These are phyloP conservation scores for Liopterus haemorrhoidalis DNA, from an alignment of 2,888 invertebrate species.

Conservation along the genomic window DNA sequence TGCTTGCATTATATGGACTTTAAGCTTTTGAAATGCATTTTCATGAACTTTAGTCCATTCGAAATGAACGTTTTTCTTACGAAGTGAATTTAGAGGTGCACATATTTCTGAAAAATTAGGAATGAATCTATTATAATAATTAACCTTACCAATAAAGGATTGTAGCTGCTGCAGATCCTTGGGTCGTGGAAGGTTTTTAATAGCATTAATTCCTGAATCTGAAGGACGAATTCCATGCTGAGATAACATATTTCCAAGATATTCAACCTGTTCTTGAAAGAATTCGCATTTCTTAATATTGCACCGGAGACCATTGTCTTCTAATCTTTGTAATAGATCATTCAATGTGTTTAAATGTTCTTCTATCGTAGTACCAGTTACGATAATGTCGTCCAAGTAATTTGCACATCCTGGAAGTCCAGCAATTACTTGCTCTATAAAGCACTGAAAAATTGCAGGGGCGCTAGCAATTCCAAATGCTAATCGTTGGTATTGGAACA, in stretches of 20 bases:
- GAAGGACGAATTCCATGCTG: not conserved
- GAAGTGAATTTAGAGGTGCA: not conserved
- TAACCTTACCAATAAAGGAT: not conserved
- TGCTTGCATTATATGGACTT: not conserved
- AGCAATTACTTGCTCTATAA: conserved; percentile 19
- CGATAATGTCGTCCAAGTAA: conserved; percentile 6
- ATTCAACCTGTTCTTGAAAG: not conserved
- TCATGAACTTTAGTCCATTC: not conserved
- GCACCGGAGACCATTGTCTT: conserved; percentile 22
- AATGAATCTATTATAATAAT: conserved; percentile 6
- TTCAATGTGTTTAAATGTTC: not conserved
- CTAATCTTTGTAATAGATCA: conserved; percentile 13
- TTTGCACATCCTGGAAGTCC: not conserved
- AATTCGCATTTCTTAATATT: conserved; percentile 13
- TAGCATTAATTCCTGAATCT: not conserved
- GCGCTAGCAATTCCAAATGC: conserved; percentile 1
- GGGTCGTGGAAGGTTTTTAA: not conserved
- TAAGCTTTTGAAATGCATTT: not conserved
- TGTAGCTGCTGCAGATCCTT: not conserved
- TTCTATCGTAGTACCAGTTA: not conserved
- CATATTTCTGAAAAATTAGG: conserved; percentile 1
- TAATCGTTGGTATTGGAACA: conserved; percentile 22
- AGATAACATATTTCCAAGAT: conserved; percentile 1
- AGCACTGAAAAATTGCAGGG: conserved; percentile 4
- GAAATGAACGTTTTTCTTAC: not conserved